These are phyloP conservation scores for Leptocoma aspasia DNA, from an alignment of 2,113 vertebrate species.

Conservation along the genomic window DNA sequence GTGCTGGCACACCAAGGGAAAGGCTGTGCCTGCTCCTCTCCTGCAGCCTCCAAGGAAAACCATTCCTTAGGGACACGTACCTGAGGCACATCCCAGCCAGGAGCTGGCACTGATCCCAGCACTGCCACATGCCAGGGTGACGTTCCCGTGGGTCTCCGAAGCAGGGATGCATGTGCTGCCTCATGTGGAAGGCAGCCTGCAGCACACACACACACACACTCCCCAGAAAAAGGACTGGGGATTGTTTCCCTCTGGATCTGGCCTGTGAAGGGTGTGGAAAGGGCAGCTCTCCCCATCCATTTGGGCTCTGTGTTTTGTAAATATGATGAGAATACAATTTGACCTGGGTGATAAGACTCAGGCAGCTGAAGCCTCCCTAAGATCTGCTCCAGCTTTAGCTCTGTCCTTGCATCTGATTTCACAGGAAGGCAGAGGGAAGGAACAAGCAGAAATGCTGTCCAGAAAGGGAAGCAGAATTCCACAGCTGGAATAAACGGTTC, in stretches of 20 bases:
- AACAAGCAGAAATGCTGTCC: background rate
- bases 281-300: background rate
- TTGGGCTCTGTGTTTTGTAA: background rate
- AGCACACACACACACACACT: background rate
- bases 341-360: background rate
- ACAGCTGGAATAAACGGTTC: background rate
- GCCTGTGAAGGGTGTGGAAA: background rate
- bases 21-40: background rate
- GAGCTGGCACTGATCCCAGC: slow-evolving; percentile 63
- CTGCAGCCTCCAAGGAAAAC: background rate
- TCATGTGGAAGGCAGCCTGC: slow-evolving; percentile 12
- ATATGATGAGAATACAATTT: fast-evolving
- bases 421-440: background rate
- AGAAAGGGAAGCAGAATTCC: background rate
- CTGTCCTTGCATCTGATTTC: background rate
- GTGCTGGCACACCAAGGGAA: background rate
- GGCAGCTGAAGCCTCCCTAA: background rate
- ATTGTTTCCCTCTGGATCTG: background rate
- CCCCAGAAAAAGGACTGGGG: background rate
- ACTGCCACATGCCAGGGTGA: slow-evolving; percentile 62
- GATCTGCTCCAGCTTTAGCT: background rate
- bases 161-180: slow-evolving; percentile 42
- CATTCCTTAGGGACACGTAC: slow-evolving; percentile 32
- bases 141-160: background rate
- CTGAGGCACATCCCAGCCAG: slow-evolving; percentile 65